These are phyloP conservation scores for Tauraco erythrolophus DNA, from an alignment of 2,113 vertebrate genomes.

Conservation along the genomic window DNA sequence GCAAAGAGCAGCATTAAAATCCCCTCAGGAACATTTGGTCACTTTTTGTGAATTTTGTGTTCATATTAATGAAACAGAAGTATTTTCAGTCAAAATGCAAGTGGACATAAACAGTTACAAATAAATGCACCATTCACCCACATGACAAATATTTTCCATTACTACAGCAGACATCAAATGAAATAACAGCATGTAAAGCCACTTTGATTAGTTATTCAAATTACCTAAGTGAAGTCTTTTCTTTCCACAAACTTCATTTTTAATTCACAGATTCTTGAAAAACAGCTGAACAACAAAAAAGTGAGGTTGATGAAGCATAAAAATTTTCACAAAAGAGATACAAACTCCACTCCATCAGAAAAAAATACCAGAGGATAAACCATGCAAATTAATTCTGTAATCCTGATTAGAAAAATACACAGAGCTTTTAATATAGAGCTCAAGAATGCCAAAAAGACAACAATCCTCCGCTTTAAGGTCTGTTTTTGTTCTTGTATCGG, in stretches of 20 bases:
- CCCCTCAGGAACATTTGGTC: not conserved
- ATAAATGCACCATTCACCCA: not conserved
- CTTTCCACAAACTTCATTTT: slow-evolving; percentile 31
- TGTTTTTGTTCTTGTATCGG: slow-evolving; percentile 18
- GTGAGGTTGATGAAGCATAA: not conserved
- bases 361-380: slow-evolving; percentile 22
- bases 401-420: slow-evolving; percentile 58
- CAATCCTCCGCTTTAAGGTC: slow-evolving; percentile 11
- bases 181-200: not conserved
- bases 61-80: not conserved
- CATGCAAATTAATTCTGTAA: slow-evolving; percentile 67
- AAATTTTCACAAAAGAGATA: slow-evolving; percentile 12
- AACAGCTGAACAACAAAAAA: not conserved
- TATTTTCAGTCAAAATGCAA: not conserved
- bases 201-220: slow-evolving; percentile 2
- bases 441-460: slow-evolving; percentile 25
- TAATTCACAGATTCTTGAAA: slow-evolving; percentile 37
- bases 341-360: slow-evolving; percentile 3
- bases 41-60: not conserved
- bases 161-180: not conserved
- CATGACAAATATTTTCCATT: not conserved
- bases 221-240: slow-evolving; percentile 56
- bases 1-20: not conserved
- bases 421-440: slow-evolving; percentile 15
- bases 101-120: not conserved